phyloP scores from a whole-genome alignment of 2,113 vertebrate genomes.

The Cheilinus undulatus region DNA sequence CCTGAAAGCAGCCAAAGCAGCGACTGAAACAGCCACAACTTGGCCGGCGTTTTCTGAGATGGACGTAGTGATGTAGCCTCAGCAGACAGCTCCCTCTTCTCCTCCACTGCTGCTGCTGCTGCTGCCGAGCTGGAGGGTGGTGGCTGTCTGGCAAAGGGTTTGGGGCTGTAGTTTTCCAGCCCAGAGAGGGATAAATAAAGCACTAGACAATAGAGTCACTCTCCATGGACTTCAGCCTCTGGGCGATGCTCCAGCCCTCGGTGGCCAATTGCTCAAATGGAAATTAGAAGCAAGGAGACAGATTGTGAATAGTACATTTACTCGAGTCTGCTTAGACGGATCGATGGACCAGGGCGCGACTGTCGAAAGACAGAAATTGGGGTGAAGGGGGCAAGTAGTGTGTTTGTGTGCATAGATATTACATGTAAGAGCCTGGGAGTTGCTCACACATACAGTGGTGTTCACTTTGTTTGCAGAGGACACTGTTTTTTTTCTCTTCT shows the following conservation, averaged over 20 bases:
- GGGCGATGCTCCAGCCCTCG: slow-evolving; percentile 72
- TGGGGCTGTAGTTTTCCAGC: slow-evolving; percentile 35
- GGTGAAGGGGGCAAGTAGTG: slow-evolving; percentile 41
- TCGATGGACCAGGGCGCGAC: slow-evolving; percentile 63
- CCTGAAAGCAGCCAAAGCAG: slow-evolving; percentile 26
- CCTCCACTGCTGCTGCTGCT: slow-evolving; percentile 46
- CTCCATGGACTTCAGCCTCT: slow-evolving; percentile 66
- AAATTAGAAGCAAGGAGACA: slow-evolving; percentile 74
- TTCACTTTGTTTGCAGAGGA: slow-evolving; percentile 1
- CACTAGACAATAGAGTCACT: slow-evolving; percentile 75
- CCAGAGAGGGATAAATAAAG: slow-evolving; percentile 74
- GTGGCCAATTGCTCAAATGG: slow-evolving; percentile 74
- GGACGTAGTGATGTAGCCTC: slow-evolving; percentile 25
- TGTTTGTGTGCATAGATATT: slow-evolving; percentile 47
- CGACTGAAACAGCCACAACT: not conserved
- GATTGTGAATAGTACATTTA: slow-evolving; percentile 78
- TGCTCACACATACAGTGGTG: slow-evolving; percentile 4
- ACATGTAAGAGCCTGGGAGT: slow-evolving; percentile 11
- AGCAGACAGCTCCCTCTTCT: slow-evolving; percentile 37
- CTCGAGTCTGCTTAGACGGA: slow-evolving; percentile 48
- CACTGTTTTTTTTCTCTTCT: slow-evolving; percentile 17
- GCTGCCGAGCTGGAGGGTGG: slow-evolving; percentile 35
- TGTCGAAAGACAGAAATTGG: slow-evolving; percentile 41
- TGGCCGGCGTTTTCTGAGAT: slow-evolving; percentile 13
- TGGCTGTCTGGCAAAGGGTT: slow-evolving; percentile 13